Base-by-base conservation (phyloP, 2,797 vertebrate species). In the Melanotaenia parkinsoni region DNA sequence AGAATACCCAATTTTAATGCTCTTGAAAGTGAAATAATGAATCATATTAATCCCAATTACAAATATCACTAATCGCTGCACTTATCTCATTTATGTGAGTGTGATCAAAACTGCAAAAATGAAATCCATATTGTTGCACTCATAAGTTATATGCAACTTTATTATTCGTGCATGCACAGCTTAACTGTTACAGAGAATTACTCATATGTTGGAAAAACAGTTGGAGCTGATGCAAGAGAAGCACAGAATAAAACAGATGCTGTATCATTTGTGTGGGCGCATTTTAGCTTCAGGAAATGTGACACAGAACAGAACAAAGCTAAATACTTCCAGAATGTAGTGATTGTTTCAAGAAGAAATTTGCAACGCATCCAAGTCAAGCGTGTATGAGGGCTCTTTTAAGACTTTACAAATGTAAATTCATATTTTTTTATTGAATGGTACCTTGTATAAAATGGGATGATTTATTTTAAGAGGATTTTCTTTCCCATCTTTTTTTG, bases 31-130 rank as follows among this genome's bases (percentile, higher is more conserved):
- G 70, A 65, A 63, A 40, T 50, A 35, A 43, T 54, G 35, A 72
- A 65, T 78, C 33, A 28, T 18, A 32, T 12, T 76, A 69, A 77
- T 80, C 74, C 38, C 11, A 16, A 74, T 3, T 37, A 65, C 66
- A 77, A 82, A 77, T 45, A 74, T 33, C 7, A 50, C 47, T 63
- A 35, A 74, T 77, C 59, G 43, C 24, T 30, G 28, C 22, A 28
- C 61, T 16, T 53, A 33, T 9, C 5, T 68, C 40, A 53, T 58
- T 69, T 72, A 10, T 65, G 18, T 45, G 38, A 26, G 47, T 67
- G 79, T 76, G 38, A 72, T 70, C 54, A 63, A 40, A 63, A 51
- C 32, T 51, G 22, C 1, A 9, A 47, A 64, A 62, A 57, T 54
- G 13, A 60, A 40, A 61, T 71, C 30, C 10, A 16, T 40, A 60